Evolutionary conservation across 2,797 vertebrate genomes (phyloP).

Genomic region (Anguilla obscura): DNA sequence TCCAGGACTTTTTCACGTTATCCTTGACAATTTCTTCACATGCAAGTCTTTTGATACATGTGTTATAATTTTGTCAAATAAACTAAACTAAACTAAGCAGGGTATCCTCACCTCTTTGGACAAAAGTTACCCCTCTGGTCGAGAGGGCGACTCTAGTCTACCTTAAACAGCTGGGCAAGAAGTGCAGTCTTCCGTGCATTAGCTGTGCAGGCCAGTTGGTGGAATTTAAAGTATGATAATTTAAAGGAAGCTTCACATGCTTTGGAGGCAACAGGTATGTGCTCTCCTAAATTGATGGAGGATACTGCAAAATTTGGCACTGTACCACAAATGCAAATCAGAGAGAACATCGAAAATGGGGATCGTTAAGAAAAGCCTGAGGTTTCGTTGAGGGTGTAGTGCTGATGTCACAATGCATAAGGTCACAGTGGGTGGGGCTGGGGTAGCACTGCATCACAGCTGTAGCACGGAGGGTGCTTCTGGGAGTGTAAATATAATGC

Average conservation of each 20-base stretch:
- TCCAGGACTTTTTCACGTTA: no score
- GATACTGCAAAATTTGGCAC: neutral
- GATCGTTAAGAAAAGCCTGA: neutral
- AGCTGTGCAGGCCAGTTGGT: neutral
- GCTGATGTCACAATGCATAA: neutral
- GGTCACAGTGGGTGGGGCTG: neutral
- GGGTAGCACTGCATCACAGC: conserved; percentile 6
- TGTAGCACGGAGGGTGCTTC: neutral
- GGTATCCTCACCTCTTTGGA: neutral
- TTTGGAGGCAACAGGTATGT: neutral
- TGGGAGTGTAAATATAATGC: conserved; percentile 3
- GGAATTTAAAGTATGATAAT: neutral
- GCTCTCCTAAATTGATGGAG: neutral
- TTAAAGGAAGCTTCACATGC: no score
- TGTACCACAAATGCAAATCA: neutral
- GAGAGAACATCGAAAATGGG: neutral
- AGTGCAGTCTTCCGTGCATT: neutral
- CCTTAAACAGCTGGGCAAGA: neutral
- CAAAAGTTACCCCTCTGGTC: neutral
- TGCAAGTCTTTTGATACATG: no score
- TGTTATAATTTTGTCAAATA: no score
- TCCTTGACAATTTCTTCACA: no score
- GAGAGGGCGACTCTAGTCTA: neutral
- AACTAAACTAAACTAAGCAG: neutral
- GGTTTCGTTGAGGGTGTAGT: neutral